A percentile compares a stretch with the other conserved stretches of the same genome.
These are phyloP conservation scores for Catalaphyllia jardinei DNA, from an alignment of 64 coral and sea anemone genomes.

Conservation along the genomic window DNA sequence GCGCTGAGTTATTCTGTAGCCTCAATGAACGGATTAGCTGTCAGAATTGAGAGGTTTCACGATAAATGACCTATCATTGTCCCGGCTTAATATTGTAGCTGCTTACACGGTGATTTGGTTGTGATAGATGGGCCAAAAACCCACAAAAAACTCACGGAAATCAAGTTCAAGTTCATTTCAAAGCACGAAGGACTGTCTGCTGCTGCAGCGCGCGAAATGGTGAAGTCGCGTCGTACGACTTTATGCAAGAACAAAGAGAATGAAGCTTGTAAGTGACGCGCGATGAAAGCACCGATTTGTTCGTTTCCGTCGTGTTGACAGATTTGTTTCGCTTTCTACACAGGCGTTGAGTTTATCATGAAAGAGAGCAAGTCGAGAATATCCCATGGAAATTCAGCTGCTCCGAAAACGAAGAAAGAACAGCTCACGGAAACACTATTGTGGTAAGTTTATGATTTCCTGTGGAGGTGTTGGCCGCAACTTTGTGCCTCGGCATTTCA, in stretches of 20 bases:
- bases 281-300: not conserved
- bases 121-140: slow-evolving; percentile 1
- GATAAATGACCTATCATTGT: slow-evolving; percentile 36
- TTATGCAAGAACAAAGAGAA: not conserved
- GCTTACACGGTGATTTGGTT: slow-evolving; percentile 6
- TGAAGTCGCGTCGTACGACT: not conserved
- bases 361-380: slow-evolving; percentile 40
- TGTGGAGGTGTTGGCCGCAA: not conserved
- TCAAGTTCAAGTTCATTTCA: no score
- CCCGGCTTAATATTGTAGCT: not conserved
- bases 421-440: slow-evolving; percentile 58
- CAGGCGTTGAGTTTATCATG: slow-evolving; percentile 39
- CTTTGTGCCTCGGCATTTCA: not conserved
- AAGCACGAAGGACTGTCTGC: not conserved
- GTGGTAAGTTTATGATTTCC: slow-evolving; percentile 43
- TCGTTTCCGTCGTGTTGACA: slow-evolving; percentile 29
- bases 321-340: not conserved
- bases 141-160: not conserved
- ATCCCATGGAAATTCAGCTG: not conserved
- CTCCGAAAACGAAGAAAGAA: slow-evolving; percentile 68
- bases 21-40: slow-evolving; percentile 23
- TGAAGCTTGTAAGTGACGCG: not conserved
- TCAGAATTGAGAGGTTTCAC: slow-evolving; percentile 15
- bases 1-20: not conserved
- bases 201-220: not conserved